Conservation (phyloP, 2,888 invertebrate genomes). For the Cantharis nigra region DNA sequence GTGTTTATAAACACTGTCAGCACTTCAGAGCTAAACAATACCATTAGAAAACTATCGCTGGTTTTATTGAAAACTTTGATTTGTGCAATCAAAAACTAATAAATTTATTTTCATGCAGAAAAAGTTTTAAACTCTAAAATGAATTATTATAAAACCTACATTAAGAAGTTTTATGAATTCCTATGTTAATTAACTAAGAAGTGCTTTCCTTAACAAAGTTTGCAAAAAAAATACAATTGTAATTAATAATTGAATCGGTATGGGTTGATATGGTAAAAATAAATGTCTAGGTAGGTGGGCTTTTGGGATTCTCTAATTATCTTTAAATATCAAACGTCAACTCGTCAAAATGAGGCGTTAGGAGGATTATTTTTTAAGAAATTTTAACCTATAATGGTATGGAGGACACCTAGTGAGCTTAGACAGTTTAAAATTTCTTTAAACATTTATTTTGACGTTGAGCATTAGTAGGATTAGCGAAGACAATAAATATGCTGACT, state of each 20-base stretch:
- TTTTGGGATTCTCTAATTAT: constrained; percentile 17
- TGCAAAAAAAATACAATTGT: not conserved
- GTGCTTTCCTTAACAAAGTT: too few relatives aligned
- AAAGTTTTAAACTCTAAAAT: too few relatives aligned
- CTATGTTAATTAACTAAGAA: too few relatives aligned
- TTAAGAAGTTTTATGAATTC: too few relatives aligned
- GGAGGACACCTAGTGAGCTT: constrained; percentile 25
- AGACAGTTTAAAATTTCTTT: constrained; percentile 26
- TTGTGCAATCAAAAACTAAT: too few relatives aligned
- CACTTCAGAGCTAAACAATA: too few relatives aligned
- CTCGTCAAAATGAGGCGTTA: constrained; percentile 28
- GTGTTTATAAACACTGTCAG: too few relatives aligned
- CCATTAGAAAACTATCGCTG: too few relatives aligned
- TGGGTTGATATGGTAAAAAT: not conserved
- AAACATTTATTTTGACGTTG: constrained; percentile 30
- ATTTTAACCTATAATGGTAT: constrained; percentile 20
- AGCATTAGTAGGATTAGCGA: constrained; percentile 27
- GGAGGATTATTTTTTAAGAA: constrained; percentile 23
- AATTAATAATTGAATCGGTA: not conserved
- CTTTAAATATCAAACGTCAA: constrained; percentile 29
- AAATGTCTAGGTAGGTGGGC: constrained; percentile 26
- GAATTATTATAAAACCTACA: too few relatives aligned
- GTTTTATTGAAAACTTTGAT: too few relatives aligned
- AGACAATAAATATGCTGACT: constrained; percentile 25
- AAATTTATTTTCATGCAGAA: too few relatives aligned